Conservation (phyloP, 2,797 vertebrate species). For the Fringilla coelebs region DNA sequence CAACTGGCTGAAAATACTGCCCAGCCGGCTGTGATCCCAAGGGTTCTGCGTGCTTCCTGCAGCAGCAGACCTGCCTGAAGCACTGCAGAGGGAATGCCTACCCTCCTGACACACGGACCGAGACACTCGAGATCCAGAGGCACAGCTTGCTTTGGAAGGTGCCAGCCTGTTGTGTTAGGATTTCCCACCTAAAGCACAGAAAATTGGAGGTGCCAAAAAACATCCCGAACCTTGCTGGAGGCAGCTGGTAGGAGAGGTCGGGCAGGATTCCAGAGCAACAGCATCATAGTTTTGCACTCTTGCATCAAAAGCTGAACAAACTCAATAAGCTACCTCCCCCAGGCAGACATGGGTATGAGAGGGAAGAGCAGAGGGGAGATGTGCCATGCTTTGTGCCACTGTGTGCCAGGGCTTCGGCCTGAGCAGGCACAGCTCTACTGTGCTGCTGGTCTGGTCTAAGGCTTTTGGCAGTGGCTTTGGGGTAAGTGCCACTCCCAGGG, state of each 20-base stretch:
- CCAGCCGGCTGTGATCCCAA: background rate
- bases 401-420: background rate
- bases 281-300: background rate
- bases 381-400: background rate
- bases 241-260: background rate
- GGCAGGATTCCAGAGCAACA: constrained; percentile 31
- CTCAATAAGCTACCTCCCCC: background rate
- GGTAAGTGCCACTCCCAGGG: background rate
- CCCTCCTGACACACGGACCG: background rate
- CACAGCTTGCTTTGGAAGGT: background rate
- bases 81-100: background rate
- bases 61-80: background rate
- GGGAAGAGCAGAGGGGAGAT: background rate
- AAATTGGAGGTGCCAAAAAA: background rate
- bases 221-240: background rate
- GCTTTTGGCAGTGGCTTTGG: background rate
- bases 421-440: accelerated
- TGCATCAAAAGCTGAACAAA: background rate
- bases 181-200: constrained; percentile 2
- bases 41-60: background rate
- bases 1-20: background rate
- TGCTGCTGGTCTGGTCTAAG: background rate
- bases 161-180: background rate
- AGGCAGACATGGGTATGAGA: background rate
- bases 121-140: background rate